phyloP scores from a whole-genome alignment of 2,888 invertebrate genomes.

The Acanthoscelides obtectus region DNA sequence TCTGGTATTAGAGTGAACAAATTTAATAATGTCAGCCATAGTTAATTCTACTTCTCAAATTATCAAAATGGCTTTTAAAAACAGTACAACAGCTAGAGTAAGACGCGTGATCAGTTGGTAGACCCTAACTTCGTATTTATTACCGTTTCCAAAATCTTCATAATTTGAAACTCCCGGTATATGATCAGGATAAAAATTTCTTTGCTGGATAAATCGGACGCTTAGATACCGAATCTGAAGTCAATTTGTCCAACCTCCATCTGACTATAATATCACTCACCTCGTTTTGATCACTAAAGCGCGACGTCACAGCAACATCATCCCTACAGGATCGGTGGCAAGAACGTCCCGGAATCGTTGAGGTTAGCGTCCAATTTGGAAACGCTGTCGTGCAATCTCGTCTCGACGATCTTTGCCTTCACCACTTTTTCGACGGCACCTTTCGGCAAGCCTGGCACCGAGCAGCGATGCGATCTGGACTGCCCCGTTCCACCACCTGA shows the following conservation, averaged over 20 bases:
- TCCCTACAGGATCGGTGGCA: conserved; percentile 56
- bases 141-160: too few species aligned
- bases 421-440: conserved; percentile 36
- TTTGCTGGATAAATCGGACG: too few species aligned
- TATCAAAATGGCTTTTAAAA: too few species aligned
- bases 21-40: too few species aligned
- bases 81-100: too few species aligned
- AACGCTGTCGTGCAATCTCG: conserved; percentile 45
- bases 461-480: conserved; percentile 31
- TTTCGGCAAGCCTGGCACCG: conserved; percentile 28
- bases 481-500: conserved; percentile 38
- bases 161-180: too few species aligned
- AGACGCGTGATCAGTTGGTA: too few species aligned
- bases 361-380: conserved; percentile 47
- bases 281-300: not conserved
- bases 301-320: not conserved
- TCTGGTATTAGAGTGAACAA: too few species aligned
- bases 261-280: not conserved
- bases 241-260: not conserved
- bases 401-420: conserved; percentile 44
- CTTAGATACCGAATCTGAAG: too few species aligned
- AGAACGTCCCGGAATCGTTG: conserved; percentile 60
- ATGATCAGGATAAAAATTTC: too few species aligned
- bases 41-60: too few species aligned
- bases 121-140: too few species aligned